phyloP scores from a whole-genome alignment of 2,888 invertebrate genomes.

The Dasysyrphus tricinctus region DNA sequence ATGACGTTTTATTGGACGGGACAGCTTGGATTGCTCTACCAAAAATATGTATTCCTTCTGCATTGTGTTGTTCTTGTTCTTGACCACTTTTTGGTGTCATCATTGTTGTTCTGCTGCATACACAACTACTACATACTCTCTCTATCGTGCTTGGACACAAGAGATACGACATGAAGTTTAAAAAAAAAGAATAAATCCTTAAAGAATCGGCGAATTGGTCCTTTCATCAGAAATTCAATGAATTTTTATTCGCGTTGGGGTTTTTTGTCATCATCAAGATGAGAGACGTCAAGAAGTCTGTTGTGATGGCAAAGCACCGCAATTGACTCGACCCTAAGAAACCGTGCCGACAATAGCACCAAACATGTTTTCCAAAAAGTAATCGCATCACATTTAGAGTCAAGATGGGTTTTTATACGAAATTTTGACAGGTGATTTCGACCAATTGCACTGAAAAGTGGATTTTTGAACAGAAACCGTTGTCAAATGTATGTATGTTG shows the following conservation, averaged over 20 bases:
- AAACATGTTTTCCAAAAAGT: slow-evolving; percentile 67
- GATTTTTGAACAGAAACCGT: slow-evolving; percentile 65
- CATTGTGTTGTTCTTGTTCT: slow-evolving; percentile 40
- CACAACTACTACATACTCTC: background rate
- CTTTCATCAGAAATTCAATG: slow-evolving; percentile 75
- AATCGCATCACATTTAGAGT: slow-evolving; percentile 72
- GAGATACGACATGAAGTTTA: background rate
- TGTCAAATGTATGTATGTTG: slow-evolving; percentile 18
- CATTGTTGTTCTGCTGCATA: slow-evolving; percentile 47
- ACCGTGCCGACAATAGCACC: slow-evolving; percentile 50
- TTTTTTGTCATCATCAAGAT: slow-evolving; percentile 75
- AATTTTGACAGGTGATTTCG: slow-evolving; percentile 77
- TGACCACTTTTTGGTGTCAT: slow-evolving; percentile 70
- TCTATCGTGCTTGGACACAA: background rate
- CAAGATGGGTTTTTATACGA: slow-evolving; percentile 70
- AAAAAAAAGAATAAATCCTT: background rate
- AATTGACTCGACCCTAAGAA: slow-evolving; percentile 12
- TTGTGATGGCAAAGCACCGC: slow-evolving; percentile 11
- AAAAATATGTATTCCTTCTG: slow-evolving; percentile 5
- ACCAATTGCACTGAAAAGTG: slow-evolving; percentile 71
- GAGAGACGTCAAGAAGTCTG: slow-evolving; percentile 71
- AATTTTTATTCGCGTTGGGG: slow-evolving; percentile 74
- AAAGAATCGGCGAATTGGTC: slow-evolving; percentile 67
- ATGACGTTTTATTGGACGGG: slow-evolving; percentile 75
- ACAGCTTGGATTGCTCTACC: slow-evolving; percentile 70